Conservation (phyloP, 2,113 vertebrate genomes). For the Halcyon senegalensis region DNA sequence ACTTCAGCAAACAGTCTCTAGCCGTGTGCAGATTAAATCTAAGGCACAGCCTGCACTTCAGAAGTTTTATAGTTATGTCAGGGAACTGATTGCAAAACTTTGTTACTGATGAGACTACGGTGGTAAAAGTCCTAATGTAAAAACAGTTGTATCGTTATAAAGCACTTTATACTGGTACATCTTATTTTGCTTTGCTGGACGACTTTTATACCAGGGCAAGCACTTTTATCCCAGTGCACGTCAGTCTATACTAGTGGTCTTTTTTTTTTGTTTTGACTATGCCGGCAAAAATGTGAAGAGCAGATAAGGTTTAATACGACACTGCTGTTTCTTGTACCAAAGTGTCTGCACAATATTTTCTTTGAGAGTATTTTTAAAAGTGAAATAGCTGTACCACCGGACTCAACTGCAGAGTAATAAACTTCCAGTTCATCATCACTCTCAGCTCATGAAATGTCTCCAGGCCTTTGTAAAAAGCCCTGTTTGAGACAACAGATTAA, state of each 20-base stretch:
- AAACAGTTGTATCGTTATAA: conserved; percentile 15
- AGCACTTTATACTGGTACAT: conserved; percentile 41
- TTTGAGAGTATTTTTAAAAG: conserved; percentile 26
- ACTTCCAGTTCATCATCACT: conserved; percentile 26
- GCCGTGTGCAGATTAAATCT: neutral
- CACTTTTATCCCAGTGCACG: neutral
- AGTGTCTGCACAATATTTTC: conserved; percentile 28
- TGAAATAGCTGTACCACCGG: conserved; percentile 42
- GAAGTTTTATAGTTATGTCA: neutral
- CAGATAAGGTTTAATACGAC: neutral
- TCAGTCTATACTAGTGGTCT: neutral
- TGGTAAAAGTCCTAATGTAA: neutral
- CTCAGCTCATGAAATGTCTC: conserved; percentile 52
- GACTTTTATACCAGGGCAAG: neutral
- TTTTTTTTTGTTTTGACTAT: neutral
- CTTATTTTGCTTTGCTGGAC: conserved; percentile 16
- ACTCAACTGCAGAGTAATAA: conserved; percentile 45
- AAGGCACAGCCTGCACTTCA: neutral
- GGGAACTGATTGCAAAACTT: neutral
- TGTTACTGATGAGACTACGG: neutral
- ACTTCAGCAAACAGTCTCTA: neutral
- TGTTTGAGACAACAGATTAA: conserved; percentile 53
- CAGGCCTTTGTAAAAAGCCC: conserved; percentile 33
- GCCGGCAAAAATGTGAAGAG: neutral
- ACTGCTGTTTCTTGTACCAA: neutral